Evolutionary conservation across 2,797 vertebrate genomes (phyloP).

Genomic region (Knipowitschia caucasica): DNA sequence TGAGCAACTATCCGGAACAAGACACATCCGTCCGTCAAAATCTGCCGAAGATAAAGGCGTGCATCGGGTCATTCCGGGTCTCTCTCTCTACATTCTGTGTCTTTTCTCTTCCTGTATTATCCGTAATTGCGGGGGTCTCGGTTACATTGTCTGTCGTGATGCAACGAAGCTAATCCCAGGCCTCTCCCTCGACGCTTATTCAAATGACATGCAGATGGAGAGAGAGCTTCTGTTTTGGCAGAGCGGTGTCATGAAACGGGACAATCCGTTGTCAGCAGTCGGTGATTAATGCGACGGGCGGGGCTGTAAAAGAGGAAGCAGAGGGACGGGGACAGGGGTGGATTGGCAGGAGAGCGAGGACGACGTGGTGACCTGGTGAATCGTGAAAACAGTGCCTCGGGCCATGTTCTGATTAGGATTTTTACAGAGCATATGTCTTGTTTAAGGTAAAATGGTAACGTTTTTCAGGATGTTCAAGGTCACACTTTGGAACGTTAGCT

Average conservation of each 20-base stretch:
- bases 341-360: slow-evolving; percentile 21
- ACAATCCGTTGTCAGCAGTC: slow-evolving; percentile 46
- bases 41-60: background rate
- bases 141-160: slow-evolving; percentile 57
- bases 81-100: background rate
- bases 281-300: slow-evolving; percentile 44
- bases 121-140: slow-evolving; percentile 40
- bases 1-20: background rate
- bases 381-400: background rate
- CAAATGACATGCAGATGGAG: slow-evolving; percentile 63
- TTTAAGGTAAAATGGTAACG: slow-evolving; percentile 3
- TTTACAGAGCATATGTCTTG: slow-evolving; percentile 10
- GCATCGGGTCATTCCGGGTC: background rate
- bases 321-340: slow-evolving; percentile 5
- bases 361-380: slow-evolving; percentile 25
- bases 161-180: slow-evolving; percentile 66
- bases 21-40: background rate
- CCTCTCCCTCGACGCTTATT: slow-evolving; percentile 65
- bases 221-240: slow-evolving; percentile 55
- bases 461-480: background rate
- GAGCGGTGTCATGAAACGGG: slow-evolving; percentile 43
- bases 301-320: slow-evolving; percentile 23
- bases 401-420: no score
- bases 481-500: no score
- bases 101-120: slow-evolving; percentile 21